Evolutionary conservation across 2,113 vertebrate genomes (phyloP), one percentile per base, ranked within the genome.

Genomic region (Blennius ocellaris): DNA sequence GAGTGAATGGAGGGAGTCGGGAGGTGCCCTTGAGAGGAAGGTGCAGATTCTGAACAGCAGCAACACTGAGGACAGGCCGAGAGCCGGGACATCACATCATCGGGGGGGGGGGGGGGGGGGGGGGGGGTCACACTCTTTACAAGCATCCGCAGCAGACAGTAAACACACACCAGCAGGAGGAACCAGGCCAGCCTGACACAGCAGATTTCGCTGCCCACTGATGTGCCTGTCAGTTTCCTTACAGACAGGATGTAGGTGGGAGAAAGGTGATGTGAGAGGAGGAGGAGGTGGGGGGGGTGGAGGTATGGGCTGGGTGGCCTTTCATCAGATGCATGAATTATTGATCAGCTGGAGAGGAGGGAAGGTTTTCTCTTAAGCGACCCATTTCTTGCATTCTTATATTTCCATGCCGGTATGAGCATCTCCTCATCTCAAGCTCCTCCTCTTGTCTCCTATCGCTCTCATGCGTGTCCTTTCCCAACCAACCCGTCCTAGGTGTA

Each of bases 261-360:
- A 48, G 45, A 37, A 6, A 36, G 63, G 63, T 59, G 73, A 75
- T 75, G 62, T 57, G 58, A 52, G 62, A 21, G 39, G 45, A 14
- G 6, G 14, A 48, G 45, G 36, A 4, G 62, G 58, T 1, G 36
- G 14, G 45, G 47, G 45, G 73, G 1, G 47, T 17, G 49, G 60
- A 57, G 39, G n/a, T 21, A 37, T 30, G 45, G 53, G 57, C n/a
- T 62, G 71, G 81, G 83, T 69, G 85, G 84, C 64, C 84, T 80
- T 80, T 57, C 76, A 82, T 87, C 76, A 80, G 72, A 81, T 75
- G 52, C 70, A 88, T 90, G 63, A 36, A 81, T 85, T 86, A 90
- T 87, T 89, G 87, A 92, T 90, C 79, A 81, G 63, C 57, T 85
- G 66, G 12, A 12, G 47, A 6, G 61, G 40, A 6, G 14, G 12